Conservation (phyloP, 2,113 vertebrate species). For the Aptenodytes forsteri region DNA sequence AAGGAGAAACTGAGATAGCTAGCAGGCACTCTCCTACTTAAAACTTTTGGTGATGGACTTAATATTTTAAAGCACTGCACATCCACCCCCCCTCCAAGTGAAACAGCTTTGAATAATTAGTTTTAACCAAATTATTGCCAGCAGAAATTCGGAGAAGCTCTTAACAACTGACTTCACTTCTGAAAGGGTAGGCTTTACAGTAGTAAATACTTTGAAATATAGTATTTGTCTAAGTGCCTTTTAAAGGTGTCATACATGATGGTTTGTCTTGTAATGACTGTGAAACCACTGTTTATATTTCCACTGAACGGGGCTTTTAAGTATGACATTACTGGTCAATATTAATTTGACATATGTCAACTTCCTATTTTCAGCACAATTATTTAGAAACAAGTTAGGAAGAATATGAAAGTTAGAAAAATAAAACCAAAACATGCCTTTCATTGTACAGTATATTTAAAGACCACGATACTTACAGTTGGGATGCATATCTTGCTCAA, state of each 20-base stretch:
- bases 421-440: not conserved
- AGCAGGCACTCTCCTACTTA: not conserved
- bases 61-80: not conserved
- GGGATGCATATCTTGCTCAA: conserved; percentile 99
- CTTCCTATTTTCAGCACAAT: not conserved
- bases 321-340: not conserved
- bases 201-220: not conserved
- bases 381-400: not conserved
- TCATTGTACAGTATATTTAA: not conserved
- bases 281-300: not conserved
- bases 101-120: not conserved
- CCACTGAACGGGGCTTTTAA: not conserved
- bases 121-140: not conserved
- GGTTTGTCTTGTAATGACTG: not conserved
- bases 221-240: not conserved
- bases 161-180: not conserved
- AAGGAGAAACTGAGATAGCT: not conserved
- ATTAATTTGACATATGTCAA: not conserved
- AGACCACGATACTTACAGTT: conserved; percentile 83
- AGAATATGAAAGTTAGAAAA: not conserved
- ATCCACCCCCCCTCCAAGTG: accelerated
- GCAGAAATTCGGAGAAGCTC: not conserved
- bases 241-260: not conserved
- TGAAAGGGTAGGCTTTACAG: not conserved
- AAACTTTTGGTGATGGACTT: not conserved